These are phyloP conservation scores for Sphecodes monilicornis DNA, from an alignment of 2,888 invertebrate genomes.

Conservation along the genomic window DNA sequence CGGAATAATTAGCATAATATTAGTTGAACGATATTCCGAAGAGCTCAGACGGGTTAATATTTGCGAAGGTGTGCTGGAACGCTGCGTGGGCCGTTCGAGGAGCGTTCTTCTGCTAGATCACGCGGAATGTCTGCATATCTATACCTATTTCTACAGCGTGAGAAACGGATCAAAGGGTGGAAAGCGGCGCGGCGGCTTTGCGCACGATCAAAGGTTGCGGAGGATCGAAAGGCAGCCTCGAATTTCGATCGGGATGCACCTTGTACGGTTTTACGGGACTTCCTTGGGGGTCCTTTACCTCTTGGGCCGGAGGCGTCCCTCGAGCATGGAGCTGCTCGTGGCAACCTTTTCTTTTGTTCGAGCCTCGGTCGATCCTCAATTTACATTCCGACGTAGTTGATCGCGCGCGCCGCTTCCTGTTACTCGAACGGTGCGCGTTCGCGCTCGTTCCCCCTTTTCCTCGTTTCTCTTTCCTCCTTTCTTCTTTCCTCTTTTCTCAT, in stretches of 20 bases:
- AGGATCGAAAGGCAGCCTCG: neutral
- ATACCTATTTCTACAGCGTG: neutral
- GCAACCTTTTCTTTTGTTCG: conserved; percentile 37
- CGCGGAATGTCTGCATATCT: neutral
- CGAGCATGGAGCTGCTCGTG: conserved; percentile 20
- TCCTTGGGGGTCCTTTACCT: conserved; percentile 44
- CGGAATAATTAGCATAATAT: neutral
- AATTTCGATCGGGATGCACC: conserved; percentile 25
- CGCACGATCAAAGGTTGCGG: neutral
- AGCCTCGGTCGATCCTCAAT: conserved; percentile 66
- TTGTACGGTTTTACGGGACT: conserved; percentile 31
- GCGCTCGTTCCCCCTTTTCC: conserved; percentile 27
- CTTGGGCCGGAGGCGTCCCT: conserved; percentile 13
- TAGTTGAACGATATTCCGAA: neutral
- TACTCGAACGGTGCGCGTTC: conserved; percentile 29
- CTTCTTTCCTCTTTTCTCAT: too few species aligned
- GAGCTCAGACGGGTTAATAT: neutral
- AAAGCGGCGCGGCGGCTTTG: neutral
- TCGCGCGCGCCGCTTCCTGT: conserved; percentile 68
- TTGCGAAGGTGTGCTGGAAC: neutral
- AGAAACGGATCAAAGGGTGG: neutral
- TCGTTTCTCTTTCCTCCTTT: neutral
- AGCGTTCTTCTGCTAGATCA: neutral
- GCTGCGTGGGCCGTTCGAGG: neutral
- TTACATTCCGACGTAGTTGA: conserved; percentile 76